Evolutionary conservation across 2,797 vertebrate species (phyloP), one percentile per base, ranked within the genome.

Genomic region (Lagodon rhomboides): DNA sequence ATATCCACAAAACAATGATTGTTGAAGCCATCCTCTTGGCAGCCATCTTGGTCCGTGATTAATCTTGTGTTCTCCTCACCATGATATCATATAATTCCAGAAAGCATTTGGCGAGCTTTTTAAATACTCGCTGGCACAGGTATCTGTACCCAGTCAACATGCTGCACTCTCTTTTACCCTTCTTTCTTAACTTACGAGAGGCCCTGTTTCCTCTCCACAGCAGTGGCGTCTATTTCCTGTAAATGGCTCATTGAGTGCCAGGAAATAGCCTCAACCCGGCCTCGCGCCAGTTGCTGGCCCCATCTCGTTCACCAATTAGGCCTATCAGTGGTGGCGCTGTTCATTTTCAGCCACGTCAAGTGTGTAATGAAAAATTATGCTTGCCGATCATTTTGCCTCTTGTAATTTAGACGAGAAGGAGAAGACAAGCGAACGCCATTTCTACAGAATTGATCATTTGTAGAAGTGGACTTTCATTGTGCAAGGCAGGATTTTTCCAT

Each of bases 321-420:
- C 69, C 82, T 54, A 85, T 92, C 87, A 82, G 82, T 53, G 46
- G 71, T 34, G 67, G 50, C 77, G 20, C 80, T 84, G 92, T 89
- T 91, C 89, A 87, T 90, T 91, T 89, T 85, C 88, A 91, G 89
- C 83, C 79, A 79, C 20, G 27, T 80, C 15, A 22, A 83, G 81
- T 82, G 77, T 78, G 77, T 85, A 86, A 91, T 88, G 87, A 92
- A 84, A 89, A 90, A 92, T 87, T 20, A 92, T 75, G 84, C 80
- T 73, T 80, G 60, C 27, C 1, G 49, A 77, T 87, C 73, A 67
- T 80, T 83, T 79, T 71, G 63, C 70, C 60, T 83, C 66, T 63
- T 44, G 71, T 80, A 47, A 82, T 86, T 84, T 74, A 53, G 25
- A 75, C 61, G 54, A 79, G 54, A 65, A 60, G 55, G 60, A 44